Evolutionary conservation across 2,888 invertebrate genomes (phyloP).

Genomic region (Dasysyrphus tricinctus): DNA sequence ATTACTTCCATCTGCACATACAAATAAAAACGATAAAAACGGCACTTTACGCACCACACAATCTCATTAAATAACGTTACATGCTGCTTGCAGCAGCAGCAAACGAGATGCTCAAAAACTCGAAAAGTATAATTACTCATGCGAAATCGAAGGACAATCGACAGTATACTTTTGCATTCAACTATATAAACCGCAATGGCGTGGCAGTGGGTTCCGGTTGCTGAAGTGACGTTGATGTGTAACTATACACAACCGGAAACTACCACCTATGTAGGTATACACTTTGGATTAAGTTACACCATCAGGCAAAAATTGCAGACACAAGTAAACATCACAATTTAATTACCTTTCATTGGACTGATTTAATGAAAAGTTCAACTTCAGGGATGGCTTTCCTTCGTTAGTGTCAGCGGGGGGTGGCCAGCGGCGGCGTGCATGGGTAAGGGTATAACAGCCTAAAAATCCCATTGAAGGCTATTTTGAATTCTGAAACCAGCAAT

Average conservation of each 20-base stretch:
- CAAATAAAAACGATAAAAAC: neutral
- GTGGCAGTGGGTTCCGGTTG: neutral
- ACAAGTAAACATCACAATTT: constrained; percentile 42
- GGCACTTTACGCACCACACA: constrained; percentile 14
- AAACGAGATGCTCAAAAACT: neutral
- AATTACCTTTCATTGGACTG: constrained; percentile 64
- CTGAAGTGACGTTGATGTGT: neutral
- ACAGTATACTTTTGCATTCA: constrained; percentile 9
- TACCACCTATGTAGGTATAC: neutral
- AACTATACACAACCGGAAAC: neutral
- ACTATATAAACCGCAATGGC: constrained; percentile 9
- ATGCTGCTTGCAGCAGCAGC: neutral
- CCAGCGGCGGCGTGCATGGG: too few relatives aligned
- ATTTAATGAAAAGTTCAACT: constrained; percentile 57
- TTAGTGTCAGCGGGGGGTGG: neutral
- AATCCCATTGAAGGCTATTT: constrained; percentile 16
- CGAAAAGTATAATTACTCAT: constrained; percentile 33
- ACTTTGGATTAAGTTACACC: constrained; percentile 30
- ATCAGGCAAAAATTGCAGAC: constrained; percentile 23
- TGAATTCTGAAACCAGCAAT: constrained; percentile 10
- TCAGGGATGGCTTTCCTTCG: neutral
- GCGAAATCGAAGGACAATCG: constrained; percentile 38
- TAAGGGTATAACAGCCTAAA: too few relatives aligned
- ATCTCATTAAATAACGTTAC: constrained; percentile 12
- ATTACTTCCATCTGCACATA: neutral